phyloP scores from a whole-genome alignment of 2,113 vertebrate genomes.

The Ovibos moschatus region DNA sequence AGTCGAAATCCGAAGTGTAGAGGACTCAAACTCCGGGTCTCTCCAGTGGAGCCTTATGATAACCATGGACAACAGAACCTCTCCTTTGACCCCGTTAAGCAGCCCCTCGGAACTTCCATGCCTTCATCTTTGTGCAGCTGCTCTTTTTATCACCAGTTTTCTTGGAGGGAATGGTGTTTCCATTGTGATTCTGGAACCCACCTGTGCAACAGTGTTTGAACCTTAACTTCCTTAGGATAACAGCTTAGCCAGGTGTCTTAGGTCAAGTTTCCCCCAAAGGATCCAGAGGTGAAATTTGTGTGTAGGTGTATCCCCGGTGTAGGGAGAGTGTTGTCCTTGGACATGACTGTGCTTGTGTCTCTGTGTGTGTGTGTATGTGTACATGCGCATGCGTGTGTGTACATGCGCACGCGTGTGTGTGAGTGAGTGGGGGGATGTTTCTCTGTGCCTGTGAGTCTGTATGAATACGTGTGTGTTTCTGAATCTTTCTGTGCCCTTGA shows the following conservation, averaged over 20 bases:
- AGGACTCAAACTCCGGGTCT: neutral
- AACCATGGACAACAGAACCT: rapidly evolving
- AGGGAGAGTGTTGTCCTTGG: neutral
- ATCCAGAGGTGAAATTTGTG: neutral
- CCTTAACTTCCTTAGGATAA: neutral
- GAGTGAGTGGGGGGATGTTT: neutral
- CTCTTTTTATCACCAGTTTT: neutral
- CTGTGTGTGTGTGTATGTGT: no score
- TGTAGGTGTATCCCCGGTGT: neutral
- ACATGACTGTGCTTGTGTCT: neutral
- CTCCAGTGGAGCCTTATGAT: neutral
- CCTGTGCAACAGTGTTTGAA: neutral
- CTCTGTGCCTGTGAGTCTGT: neutral
- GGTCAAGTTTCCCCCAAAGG: neutral
- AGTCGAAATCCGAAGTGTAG: neutral
- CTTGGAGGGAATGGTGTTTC: neutral
- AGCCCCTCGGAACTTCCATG: neutral
- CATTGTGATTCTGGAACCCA: neutral
- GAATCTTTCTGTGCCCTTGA: neutral
- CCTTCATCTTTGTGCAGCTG: no score
- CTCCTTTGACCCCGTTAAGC: neutral
- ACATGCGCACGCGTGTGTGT: no score
- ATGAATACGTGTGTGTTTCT: neutral
- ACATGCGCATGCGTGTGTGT: rapidly evolving
- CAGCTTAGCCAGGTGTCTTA: neutral